Base-by-base conservation (phyloP, 1,140 invertebrate species). In the Holotrichia oblita region DNA sequence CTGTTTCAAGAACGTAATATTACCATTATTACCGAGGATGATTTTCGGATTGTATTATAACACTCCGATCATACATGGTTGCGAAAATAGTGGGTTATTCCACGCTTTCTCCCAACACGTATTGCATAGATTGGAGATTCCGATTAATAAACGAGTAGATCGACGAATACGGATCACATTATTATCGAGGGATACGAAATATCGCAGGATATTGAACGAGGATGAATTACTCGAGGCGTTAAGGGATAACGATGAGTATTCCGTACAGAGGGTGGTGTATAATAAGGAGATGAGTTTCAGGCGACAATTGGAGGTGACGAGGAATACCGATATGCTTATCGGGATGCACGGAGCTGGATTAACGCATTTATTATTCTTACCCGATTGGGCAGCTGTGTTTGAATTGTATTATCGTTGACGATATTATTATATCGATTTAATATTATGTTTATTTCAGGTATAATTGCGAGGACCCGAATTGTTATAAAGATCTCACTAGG, bases 41-140 rank as follows among this genome's bases (percentile, higher is more conserved):
- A 96, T 98, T 83, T 98, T 96, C 89, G 98, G 98, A 44, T 89
- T 99, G 10, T 99, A 94, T 87, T 99, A 99, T 85, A 99, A 99
- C 85, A 99, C 97, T 82, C 98, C 98, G n/a, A 89, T 99, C 85
- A 94, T 98, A 80, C 94, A 95, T 87, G 97, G 97, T 73, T 99
- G 98, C 89, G 91, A 95, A 86, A 93, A 93, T 69, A 99, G 96
- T 87, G 96, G 97, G 42, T 86, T 99, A 14, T 98, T 99, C 85
- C 93, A 95, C 84, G 96, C 97, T 6, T 99, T 99, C 87, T 94
- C 95, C 3, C 92, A 96, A 83, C 96, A 98, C 83, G 87, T 99
- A 41, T 87, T 98, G n/a, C 94, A 98, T 86, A 90, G 97, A 80
- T 88, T 99, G 20, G 89, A 92, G 78, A 93, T 99, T 83, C 90